phyloP scores from a whole-genome alignment of 2,113 vertebrate genomes.

The Phycodurus eques region DNA sequence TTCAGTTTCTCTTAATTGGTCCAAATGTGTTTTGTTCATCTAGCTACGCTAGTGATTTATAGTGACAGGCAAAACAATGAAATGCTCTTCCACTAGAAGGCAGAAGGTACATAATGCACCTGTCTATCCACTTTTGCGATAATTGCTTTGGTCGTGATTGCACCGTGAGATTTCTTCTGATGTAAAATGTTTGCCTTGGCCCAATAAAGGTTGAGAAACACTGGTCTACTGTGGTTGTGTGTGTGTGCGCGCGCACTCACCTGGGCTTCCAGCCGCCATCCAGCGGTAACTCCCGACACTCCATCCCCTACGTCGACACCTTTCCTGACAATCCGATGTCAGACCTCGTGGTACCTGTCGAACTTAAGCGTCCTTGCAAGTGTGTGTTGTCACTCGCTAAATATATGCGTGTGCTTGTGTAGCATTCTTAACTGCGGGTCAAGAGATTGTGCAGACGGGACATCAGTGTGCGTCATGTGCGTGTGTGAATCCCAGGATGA shows the following conservation, averaged over 20 bases:
- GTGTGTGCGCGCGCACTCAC: conserved; percentile 33
- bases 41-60: neutral
- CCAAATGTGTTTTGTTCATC: too few relatives aligned
- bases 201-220: neutral
- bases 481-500: conserved; percentile 39
- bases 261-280: conserved; percentile 51
- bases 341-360: neutral
- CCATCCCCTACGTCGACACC: conserved; percentile 28
- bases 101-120: neutral
- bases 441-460: conserved; percentile 44
- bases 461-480: conserved; percentile 23
- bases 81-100: neutral
- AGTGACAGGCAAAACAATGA: conserved; percentile 12
- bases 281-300: conserved; percentile 50
- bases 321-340: neutral
- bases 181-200: too few relatives aligned
- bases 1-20: too few relatives aligned
- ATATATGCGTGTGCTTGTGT: conserved; percentile 10
- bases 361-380: neutral
- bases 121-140: neutral
- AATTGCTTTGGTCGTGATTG: too few relatives aligned
- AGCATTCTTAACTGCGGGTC: conserved; percentile 28
- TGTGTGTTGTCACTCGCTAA: conserved; percentile 20
- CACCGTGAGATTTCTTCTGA: too few relatives aligned
- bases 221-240: neutral